A percentile compares a stretch with the other conserved stretches of the same genome.
These are phyloP conservation scores for Lepidotrigona ventralis DNA, from an alignment of 1,140 invertebrate species.

Conservation along the genomic window DNA sequence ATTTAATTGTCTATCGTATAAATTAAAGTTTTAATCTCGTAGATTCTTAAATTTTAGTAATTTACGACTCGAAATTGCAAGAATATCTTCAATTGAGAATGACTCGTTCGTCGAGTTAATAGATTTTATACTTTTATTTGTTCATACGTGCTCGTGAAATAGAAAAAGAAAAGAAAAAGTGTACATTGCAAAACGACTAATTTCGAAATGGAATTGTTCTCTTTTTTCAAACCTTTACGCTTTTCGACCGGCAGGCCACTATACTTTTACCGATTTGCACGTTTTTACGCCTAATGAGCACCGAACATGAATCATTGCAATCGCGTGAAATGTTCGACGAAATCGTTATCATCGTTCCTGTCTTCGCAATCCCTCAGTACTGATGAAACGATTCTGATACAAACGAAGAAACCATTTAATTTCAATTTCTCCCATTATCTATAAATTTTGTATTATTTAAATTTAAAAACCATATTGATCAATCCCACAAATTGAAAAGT, in stretches of 20 bases:
- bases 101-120: neutral
- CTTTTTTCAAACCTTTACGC: neutral
- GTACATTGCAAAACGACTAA: constrained; percentile 17
- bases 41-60: neutral
- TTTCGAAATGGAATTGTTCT: constrained; percentile 10
- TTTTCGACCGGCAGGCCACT: neutral
- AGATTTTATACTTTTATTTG: neutral
- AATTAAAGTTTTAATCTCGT: neutral
- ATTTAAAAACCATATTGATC: neutral
- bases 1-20: neutral
- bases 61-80: neutral
- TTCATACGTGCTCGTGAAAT: constrained; percentile 8
- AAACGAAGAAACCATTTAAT: neutral
- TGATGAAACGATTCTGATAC: neutral
- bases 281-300: constrained; percentile 28
- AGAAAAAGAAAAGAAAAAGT: neutral
- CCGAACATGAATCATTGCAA: constrained; percentile 30
- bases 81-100: neutral
- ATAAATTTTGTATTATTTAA: neutral
- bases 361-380: neutral
- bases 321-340: neutral
- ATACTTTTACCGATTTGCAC: constrained; percentile 34
- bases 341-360: neutral
- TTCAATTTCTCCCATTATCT: neutral
- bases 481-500: neutral